A percentile compares a stretch with the other conserved stretches of the same genome.
Evolutionary conservation across 2,888 invertebrate species (phyloP).

Genomic region (Synergus gifuensis): DNA sequence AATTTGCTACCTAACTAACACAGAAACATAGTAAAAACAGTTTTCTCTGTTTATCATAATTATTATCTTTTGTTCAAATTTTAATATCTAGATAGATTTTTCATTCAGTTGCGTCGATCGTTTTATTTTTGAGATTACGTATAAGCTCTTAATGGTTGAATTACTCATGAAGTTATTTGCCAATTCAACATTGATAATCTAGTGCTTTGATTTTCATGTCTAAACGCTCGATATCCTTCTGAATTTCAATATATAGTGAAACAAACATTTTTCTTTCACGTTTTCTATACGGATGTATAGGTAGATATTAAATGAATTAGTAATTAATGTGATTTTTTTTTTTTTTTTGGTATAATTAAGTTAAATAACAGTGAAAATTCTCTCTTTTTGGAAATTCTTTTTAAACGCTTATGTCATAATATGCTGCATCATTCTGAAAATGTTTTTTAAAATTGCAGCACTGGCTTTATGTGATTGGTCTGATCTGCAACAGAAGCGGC

Average conservation of each 20-base stretch:
- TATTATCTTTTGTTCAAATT: background rate
- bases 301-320: too few species aligned
- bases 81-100: background rate
- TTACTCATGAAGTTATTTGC: background rate
- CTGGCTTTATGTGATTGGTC: conserved; percentile 94
- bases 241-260: background rate
- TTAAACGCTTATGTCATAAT: background rate
- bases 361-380: background rate
- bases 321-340: background rate
- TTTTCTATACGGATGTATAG: too few species aligned
- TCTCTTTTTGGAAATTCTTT: background rate
- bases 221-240: background rate
- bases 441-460: conserved; percentile 79
- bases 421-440: background rate
- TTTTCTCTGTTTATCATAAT: too few species aligned
- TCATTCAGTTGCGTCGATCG: background rate
- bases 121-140: background rate
- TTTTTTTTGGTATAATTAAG: too few species aligned
- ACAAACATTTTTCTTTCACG: background rate
- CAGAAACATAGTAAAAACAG: too few species aligned
- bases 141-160: background rate
- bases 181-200: background rate
- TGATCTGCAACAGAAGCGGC: conserved; percentile 86
- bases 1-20: background rate
- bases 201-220: conserved; percentile 2